A percentile compares a stretch with the other conserved stretches of the same genome.
These are phyloP conservation scores for Pollenia amentaria DNA, from an alignment of 2,888 invertebrate genomes.

Conservation along the genomic window DNA sequence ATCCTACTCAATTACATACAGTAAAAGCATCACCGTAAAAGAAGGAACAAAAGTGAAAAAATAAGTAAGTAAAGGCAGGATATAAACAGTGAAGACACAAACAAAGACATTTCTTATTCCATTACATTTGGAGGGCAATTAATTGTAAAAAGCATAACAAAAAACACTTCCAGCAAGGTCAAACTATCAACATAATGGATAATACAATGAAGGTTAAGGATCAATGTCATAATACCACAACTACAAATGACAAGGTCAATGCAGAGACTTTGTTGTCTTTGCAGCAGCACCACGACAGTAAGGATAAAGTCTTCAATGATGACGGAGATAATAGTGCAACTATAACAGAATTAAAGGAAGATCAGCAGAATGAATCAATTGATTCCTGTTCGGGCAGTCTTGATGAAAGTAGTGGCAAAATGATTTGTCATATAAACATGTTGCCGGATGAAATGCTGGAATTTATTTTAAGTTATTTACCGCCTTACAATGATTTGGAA, in stretches of 20 bases:
- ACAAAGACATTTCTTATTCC: constrained; percentile 42
- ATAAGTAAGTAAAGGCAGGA: constrained; percentile 5
- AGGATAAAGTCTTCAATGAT: not conserved
- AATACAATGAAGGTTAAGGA: constrained; percentile 68
- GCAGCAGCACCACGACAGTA: constrained; percentile 31
- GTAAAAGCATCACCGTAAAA: constrained; percentile 14
- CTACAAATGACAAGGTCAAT: constrained; percentile 68
- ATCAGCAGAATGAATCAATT: constrained; percentile 9
- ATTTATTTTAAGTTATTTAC: constrained; percentile 94
- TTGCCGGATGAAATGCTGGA: constrained; percentile 97
- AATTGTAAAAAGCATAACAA: constrained; percentile 37
- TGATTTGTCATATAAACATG: constrained; percentile 73
- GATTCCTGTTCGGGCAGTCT: not conserved
- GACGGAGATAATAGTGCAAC: not conserved
- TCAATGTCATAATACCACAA: constrained; percentile 55
- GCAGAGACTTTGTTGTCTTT: constrained; percentile 40
- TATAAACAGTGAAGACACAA: constrained; percentile 48
- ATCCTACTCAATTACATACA: constrained; percentile 12
- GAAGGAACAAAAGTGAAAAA: not conserved
- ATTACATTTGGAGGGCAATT: constrained; percentile 9
- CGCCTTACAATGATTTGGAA: constrained; percentile 95
- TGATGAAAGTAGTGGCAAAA: constrained; percentile 31
- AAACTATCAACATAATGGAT: constrained; percentile 49
- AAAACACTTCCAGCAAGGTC: constrained; percentile 48
- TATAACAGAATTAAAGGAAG: not conserved